Conservation (phyloP, 2,113 vertebrate species). For the Triplophysa siluroides region DNA sequence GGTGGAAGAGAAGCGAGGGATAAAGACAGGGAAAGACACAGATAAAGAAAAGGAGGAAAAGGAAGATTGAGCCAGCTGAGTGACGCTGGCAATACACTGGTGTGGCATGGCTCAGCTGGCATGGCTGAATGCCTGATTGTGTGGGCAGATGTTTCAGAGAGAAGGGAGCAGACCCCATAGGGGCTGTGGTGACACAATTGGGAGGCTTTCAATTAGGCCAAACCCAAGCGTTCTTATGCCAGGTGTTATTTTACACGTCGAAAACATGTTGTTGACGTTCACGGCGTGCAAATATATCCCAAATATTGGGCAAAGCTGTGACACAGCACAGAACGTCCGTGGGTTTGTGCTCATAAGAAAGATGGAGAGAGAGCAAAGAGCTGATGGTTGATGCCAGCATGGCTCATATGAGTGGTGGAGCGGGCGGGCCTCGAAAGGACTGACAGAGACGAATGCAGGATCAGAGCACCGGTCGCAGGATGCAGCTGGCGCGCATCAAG, state of each 20-base stretch:
- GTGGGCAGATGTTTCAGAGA: constrained; percentile 73
- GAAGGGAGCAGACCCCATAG: constrained; percentile 56
- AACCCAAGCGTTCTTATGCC: constrained; percentile 52
- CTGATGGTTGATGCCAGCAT: constrained; percentile 59
- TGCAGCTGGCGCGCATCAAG: constrained; percentile 75
- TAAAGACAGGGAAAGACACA: constrained; percentile 53
- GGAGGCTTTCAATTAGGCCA: constrained; percentile 54
- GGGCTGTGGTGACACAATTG: constrained; percentile 54
- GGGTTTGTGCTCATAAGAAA: constrained; percentile 8
- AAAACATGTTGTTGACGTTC: constrained; percentile 55
- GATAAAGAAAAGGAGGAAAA: constrained; percentile 63
- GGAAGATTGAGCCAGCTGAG: constrained; percentile 71
- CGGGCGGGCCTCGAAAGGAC: constrained; percentile 57
- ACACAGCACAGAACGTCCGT: not conserved
- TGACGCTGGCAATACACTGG: constrained; percentile 58
- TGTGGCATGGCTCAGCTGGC: constrained; percentile 67
- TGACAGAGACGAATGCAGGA: constrained; percentile 73
- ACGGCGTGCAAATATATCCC: not conserved
- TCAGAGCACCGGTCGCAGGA: constrained; percentile 67
- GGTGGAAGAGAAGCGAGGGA: constrained; percentile 53
- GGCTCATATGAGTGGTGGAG: constrained; percentile 62
- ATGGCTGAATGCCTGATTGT: constrained; percentile 69
- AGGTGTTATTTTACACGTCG: constrained; percentile 59
- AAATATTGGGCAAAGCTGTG: not conserved
- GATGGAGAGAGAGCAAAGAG: not conserved